phyloP scores from a whole-genome alignment of 2,888 invertebrate species.

The Buathra laborator region DNA sequence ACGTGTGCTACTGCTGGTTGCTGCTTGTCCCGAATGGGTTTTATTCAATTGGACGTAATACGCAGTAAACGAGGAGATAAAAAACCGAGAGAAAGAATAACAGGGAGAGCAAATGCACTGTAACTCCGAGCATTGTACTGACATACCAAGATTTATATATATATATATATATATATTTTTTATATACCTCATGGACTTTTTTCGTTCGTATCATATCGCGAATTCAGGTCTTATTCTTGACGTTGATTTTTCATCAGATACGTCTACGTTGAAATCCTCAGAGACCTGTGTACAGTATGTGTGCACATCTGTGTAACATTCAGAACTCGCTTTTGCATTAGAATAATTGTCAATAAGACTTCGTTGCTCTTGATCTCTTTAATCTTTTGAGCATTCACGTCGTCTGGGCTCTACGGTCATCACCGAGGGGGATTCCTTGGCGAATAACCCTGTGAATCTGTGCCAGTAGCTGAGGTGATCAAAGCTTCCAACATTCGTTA shows the following conservation, averaged over 20 bases:
- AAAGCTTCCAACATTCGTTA: constrained; percentile 29
- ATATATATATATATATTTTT: background rate
- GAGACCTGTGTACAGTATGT: constrained; percentile 67
- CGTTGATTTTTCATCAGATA: constrained; percentile 64
- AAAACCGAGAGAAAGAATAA: constrained; percentile 43
- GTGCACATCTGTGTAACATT: background rate
- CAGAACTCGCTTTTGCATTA: background rate
- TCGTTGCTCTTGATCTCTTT: constrained; percentile 22
- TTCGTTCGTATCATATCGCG: background rate
- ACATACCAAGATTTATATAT: constrained; percentile 33
- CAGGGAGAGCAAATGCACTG: background rate
- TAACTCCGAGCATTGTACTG: background rate
- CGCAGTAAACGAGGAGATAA: constrained; percentile 57
- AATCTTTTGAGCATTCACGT: constrained; percentile 21
- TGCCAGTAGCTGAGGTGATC: constrained; percentile 7
- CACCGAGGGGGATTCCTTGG: background rate
- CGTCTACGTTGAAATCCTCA: constrained; percentile 66
- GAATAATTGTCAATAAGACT: constrained; percentile 2
- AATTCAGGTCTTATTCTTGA: constrained; percentile 68
- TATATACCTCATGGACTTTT: background rate
- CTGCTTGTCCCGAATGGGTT: constrained; percentile 50
- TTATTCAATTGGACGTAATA: constrained; percentile 75
- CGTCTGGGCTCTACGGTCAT: constrained; percentile 3
- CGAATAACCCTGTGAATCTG: constrained; percentile 18
- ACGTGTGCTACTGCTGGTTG: constrained; percentile 38